These are phyloP conservation scores for Neomonachus schauinslandi DNA, from an alignment of 2,113 vertebrate genomes.

Conservation along the genomic window DNA sequence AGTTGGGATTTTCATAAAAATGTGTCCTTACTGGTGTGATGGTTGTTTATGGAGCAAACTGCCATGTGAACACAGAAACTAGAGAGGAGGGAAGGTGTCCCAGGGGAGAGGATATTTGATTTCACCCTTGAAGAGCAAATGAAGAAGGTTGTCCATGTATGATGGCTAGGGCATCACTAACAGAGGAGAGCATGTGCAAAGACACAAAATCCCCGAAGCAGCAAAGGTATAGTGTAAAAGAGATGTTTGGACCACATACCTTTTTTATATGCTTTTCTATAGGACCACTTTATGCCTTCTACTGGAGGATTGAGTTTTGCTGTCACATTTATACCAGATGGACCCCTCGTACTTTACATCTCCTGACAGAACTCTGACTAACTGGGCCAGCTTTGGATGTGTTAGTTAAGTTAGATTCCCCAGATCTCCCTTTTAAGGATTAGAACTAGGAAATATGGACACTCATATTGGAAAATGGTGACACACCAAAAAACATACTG, in stretches of 20 bases:
- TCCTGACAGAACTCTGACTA: neutral
- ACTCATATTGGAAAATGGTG: neutral
- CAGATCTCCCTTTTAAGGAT: neutral
- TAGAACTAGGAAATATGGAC: neutral
- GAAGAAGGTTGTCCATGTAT: accelerated
- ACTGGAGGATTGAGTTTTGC: neutral
- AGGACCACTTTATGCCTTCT: neutral
- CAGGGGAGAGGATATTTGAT: neutral
- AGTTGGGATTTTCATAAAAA: neutral
- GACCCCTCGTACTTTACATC: neutral
- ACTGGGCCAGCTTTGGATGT: neutral
- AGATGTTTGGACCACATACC: neutral
- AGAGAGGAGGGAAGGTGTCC: neutral
- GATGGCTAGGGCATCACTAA: neutral
- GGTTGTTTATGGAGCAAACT: neutral
- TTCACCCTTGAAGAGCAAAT: neutral
- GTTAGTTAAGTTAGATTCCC: neutral
- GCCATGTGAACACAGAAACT: neutral
- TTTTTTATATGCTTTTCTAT: neutral
- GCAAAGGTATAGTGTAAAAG: neutral
- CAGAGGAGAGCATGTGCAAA: neutral
- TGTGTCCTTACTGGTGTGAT: neutral
- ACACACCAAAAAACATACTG: neutral
- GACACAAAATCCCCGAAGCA: neutral
- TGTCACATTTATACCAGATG: neutral